Conservation (phyloP, 2,113 vertebrate genomes). For the Ophthalmolycus amberensis region DNA sequence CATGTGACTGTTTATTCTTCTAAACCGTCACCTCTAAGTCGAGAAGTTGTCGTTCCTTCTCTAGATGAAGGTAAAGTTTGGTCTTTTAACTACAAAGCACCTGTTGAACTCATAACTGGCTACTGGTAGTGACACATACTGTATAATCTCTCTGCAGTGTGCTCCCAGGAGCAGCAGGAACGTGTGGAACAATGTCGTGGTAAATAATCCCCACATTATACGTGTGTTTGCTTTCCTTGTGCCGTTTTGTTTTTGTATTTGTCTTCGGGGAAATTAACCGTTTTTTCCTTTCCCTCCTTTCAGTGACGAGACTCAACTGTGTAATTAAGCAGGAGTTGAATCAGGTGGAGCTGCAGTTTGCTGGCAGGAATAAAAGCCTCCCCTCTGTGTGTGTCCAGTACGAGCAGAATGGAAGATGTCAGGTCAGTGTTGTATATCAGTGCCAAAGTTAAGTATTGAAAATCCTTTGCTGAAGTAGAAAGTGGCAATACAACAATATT, state of each 20-base stretch:
- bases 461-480: not conserved
- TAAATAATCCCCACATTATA: constrained; percentile 10
- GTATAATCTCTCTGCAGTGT: constrained; percentile 66
- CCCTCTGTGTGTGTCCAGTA: constrained; percentile 71
- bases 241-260: not conserved
- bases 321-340: constrained; percentile 26
- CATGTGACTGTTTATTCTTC: constrained; percentile 9
- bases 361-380: not conserved
- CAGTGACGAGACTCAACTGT: constrained; percentile 65
- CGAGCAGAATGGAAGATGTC: constrained; percentile 63
- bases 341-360: constrained; percentile 64
- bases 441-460: not conserved
- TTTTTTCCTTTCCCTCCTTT: not conserved
- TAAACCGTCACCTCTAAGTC: accelerated
- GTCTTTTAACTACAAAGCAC: not conserved
- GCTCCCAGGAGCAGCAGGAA: constrained; percentile 34
- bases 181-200: constrained; percentile 64
- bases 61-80: constrained; percentile 64
- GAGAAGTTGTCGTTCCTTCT: constrained; percentile 47
- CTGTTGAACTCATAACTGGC: not conserved
- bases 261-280: not conserved
- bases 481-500: not conserved
- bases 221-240: not conserved
- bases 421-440: constrained; percentile 56
- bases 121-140: not conserved